Percentiles rank a stretch among this genome's conserved stretches.
Conservation (phyloP, 2,888 invertebrate genomes). For the Erannis defoliaria region DNA sequence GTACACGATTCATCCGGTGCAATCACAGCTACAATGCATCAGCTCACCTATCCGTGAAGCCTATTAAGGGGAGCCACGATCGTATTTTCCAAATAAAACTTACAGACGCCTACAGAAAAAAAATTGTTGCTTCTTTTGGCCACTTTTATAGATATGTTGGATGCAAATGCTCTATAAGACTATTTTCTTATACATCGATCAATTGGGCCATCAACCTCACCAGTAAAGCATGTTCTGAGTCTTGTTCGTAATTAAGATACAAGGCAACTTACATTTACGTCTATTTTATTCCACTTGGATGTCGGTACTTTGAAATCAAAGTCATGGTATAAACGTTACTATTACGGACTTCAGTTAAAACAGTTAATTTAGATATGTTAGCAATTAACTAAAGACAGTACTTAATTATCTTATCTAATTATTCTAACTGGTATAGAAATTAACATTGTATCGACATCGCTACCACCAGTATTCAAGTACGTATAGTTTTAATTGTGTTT, state of each 20-base stretch:
- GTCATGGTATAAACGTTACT: too few species aligned
- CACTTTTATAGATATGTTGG: not conserved
- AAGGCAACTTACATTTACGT: constrained; percentile 25
- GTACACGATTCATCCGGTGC: not conserved
- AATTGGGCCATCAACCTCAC: constrained; percentile 58
- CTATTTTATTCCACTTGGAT: not conserved
- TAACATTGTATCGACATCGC: too few species aligned
- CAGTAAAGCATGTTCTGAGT: constrained; percentile 64
- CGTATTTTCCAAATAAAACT: not conserved
- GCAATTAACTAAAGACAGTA: too few species aligned
- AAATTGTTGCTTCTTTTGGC: not conserved
- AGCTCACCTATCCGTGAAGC: too few species aligned
- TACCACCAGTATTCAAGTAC: too few species aligned
- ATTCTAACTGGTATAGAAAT: too few species aligned
- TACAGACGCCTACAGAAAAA: not conserved
- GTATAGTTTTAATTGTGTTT: too few species aligned
- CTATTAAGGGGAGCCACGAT: not conserved
- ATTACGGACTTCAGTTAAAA: too few species aligned
- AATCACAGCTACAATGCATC: not conserved
- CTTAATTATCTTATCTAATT: too few species aligned
- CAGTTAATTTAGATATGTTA: too few species aligned
- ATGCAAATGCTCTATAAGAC: not conserved
- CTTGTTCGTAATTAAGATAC: constrained; percentile 63
- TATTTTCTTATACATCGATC: not conserved
- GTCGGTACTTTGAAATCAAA: too few species aligned